Conservation (phyloP, 2,888 invertebrate species). For the Zaprionus bogoriensis region DNA sequence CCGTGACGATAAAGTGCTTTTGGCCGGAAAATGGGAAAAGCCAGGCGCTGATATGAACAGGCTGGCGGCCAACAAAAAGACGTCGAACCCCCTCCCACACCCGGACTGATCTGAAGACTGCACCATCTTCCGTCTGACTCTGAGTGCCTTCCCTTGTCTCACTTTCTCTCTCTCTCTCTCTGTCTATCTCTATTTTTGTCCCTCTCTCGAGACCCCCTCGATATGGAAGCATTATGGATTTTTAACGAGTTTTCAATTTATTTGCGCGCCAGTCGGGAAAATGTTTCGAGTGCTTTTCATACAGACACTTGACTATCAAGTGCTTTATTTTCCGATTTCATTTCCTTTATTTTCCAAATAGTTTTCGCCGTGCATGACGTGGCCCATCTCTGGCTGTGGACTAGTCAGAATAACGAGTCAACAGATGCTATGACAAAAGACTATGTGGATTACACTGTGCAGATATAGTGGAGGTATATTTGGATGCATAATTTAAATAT, state of each 20-base stretch:
- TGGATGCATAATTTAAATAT: too few species aligned
- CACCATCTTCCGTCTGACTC: slow-evolving; percentile 1
- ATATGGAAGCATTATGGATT: slow-evolving; percentile 81
- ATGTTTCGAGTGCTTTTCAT: slow-evolving; percentile 77
- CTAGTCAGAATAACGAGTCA: slow-evolving; percentile 24
- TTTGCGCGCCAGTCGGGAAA: slow-evolving; percentile 76
- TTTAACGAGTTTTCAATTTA: slow-evolving; percentile 83
- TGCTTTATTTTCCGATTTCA: slow-evolving; percentile 53
- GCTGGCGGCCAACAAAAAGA: slow-evolving; percentile 32
- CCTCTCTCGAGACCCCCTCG: slow-evolving; percentile 33
- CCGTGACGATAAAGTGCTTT: slow-evolving; percentile 56
- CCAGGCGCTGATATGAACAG: slow-evolving; percentile 46
- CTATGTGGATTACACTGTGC: slow-evolving; percentile 7
- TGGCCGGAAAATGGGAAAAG: slow-evolving; percentile 40
- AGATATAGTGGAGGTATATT: not conserved
- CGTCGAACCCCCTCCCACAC: not conserved
- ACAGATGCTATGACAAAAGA: slow-evolving; percentile 16
- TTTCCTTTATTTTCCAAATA: slow-evolving; percentile 12
- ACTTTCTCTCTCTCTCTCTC: too few species aligned
- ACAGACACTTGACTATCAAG: slow-evolving; percentile 77
- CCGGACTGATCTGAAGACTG: not conserved
- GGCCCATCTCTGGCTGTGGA: slow-evolving; percentile 29
- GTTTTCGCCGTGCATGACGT: slow-evolving; percentile 30
- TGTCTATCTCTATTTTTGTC: too few species aligned
- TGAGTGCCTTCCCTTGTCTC: slow-evolving; percentile 42